phyloP scores from a whole-genome alignment of 2,888 invertebrate genomes.

The Eulithis prunata region DNA sequence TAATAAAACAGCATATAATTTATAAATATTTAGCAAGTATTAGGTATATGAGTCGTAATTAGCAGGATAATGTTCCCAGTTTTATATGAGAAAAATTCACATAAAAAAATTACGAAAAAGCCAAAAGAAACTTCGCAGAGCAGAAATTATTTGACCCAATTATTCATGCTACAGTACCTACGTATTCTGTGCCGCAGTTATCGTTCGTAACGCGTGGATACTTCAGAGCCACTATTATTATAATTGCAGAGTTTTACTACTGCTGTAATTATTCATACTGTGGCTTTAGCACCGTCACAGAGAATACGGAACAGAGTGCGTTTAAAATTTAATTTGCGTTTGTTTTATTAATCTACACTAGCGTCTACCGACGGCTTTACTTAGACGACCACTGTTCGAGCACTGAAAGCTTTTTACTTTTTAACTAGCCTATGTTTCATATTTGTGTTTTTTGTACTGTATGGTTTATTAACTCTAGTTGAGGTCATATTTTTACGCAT shows the following conservation, averaged over 20 bases:
- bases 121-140: conserved; percentile 17
- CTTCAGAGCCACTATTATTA: conserved; percentile 17
- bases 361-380: not conserved
- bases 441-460: too few species aligned
- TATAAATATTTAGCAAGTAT: too few species aligned
- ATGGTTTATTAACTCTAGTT: too few species aligned
- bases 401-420: too few species aligned
- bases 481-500: too few species aligned
- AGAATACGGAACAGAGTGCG: not conserved
- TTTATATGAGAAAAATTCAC: too few species aligned
- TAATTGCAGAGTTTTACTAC: conserved; percentile 24
- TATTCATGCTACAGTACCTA: conserved; percentile 9
- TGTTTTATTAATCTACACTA: not conserved
- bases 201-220: conserved; percentile 18
- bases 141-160: conserved; percentile 26
- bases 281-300: not conserved
- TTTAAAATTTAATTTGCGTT: not conserved
- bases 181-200: not conserved
- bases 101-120: not conserved
- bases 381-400: too few species aligned
- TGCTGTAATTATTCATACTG: conserved; percentile 13
- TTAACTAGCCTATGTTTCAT: too few species aligned
- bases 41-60: too few species aligned
- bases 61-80: too few species aligned
- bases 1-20: too few species aligned